A percentile compares a stretch with the other conserved stretches of the same genome.
These are phyloP conservation scores for Porphyrio hochstetteri DNA, from an alignment of 2,113 vertebrate genomes.

Conservation along the genomic window DNA sequence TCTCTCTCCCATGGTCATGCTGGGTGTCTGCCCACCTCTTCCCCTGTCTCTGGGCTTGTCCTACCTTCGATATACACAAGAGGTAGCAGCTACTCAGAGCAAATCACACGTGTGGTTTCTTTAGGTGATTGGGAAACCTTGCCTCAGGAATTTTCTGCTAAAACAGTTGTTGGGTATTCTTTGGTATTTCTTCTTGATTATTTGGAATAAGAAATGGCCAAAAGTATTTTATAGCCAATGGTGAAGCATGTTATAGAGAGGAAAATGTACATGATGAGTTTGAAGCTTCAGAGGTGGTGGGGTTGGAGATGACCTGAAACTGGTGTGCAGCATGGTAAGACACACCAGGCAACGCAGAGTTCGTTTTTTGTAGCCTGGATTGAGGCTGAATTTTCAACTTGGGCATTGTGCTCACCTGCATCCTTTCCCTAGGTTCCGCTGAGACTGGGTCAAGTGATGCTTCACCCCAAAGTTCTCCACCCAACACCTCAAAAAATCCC, in stretches of 20 bases:
- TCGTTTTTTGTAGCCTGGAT: background rate
- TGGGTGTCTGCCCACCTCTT: background rate
- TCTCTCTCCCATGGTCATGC: background rate
- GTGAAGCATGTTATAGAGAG: background rate
- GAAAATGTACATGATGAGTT: background rate
- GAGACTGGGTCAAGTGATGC: background rate
- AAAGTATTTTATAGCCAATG: background rate
- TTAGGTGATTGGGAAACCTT: background rate
- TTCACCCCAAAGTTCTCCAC: background rate
- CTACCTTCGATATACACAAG: background rate
- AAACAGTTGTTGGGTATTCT: background rate
- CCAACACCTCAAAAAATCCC: too few relatives aligned
- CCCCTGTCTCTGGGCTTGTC: rapidly evolving
- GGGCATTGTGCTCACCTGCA: background rate
- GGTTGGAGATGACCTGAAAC: background rate
- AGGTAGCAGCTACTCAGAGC: background rate
- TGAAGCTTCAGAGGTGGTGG: background rate
- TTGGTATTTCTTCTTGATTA: too few relatives aligned
- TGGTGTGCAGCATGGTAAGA: background rate
- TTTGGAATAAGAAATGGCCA: background rate
- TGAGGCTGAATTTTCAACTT: background rate
- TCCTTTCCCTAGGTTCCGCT: background rate
- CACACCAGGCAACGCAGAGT: background rate
- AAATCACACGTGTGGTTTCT: background rate
- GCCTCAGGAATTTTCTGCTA: background rate